These are phyloP conservation scores for Dascillus cervinus DNA, from an alignment of 2,888 invertebrate genomes.

Conservation along the genomic window DNA sequence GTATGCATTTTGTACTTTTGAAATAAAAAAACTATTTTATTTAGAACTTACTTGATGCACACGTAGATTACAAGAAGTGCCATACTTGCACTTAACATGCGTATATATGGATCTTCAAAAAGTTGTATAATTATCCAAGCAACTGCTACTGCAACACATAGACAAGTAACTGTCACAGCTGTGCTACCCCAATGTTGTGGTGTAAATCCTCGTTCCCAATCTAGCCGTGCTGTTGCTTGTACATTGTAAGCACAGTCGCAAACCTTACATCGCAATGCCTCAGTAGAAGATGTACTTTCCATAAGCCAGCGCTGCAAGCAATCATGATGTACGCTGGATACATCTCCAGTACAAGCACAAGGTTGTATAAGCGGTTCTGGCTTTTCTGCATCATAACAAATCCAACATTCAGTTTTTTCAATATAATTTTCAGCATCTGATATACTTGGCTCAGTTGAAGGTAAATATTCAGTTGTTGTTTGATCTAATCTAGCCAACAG, in stretches of 20 bases:
- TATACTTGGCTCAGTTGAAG: slow-evolving; percentile 11
- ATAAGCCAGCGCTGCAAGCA: slow-evolving; percentile 85
- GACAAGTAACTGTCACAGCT: slow-evolving; percentile 66
- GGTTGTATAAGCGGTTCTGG: slow-evolving; percentile 80
- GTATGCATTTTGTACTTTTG: too few relatives aligned
- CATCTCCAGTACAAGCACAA: slow-evolving; percentile 85
- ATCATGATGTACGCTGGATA: slow-evolving; percentile 87
- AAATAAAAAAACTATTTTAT: not conserved
- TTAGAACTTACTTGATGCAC: slow-evolving; percentile 63
- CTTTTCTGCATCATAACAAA: slow-evolving; percentile 80
- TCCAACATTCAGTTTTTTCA: slow-evolving; percentile 77
- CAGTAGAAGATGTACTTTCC: slow-evolving; percentile 49
- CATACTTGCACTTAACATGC: slow-evolving; percentile 73
- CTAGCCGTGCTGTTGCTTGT: slow-evolving; percentile 66
- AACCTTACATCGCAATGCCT: slow-evolving; percentile 62
- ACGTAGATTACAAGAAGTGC: slow-evolving; percentile 79
- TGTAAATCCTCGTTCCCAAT: slow-evolving; percentile 79
- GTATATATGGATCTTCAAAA: slow-evolving; percentile 66
- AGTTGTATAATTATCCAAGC: slow-evolving; percentile 77
- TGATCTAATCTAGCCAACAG: slow-evolving; percentile 53
- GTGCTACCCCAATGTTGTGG: slow-evolving; percentile 79
- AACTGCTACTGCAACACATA: slow-evolving; percentile 68
- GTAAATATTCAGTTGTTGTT: slow-evolving; percentile 11
- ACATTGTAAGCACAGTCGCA: slow-evolving; percentile 79
- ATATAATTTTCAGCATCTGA: slow-evolving; percentile 48